Conservation (phyloP, 1,140 invertebrate species). For the Rhysida immarginata region DNA sequence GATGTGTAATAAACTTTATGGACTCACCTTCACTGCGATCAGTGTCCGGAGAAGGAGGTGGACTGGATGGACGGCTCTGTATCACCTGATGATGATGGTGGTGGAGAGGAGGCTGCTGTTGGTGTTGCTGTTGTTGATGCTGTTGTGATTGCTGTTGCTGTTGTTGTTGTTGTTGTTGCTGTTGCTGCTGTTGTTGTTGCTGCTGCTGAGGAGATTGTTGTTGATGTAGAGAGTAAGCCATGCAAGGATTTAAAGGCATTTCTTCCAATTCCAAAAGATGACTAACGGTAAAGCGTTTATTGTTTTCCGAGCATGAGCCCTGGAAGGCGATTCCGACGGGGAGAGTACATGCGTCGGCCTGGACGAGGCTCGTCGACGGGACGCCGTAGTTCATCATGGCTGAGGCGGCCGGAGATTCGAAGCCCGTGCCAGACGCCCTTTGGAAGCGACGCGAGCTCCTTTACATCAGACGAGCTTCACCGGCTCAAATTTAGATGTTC, state of each 20-base stretch:
- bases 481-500: background rate
- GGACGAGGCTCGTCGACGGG: background rate
- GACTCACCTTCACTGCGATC: background rate
- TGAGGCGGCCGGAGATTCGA: background rate
- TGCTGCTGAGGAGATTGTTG: background rate
- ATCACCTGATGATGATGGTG: too few species aligned
- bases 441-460: background rate
- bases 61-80: too few species aligned
- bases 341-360: background rate
- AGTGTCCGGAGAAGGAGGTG: background rate
- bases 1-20: background rate
- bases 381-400: background rate
- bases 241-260: background rate
- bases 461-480: background rate
- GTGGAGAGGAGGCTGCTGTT: too few species aligned
- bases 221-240: background rate
- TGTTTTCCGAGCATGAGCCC: background rate
- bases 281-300: background rate
- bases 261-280: background rate
- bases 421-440: background rate
- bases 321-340: background rate
- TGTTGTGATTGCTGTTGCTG: too few species aligned
- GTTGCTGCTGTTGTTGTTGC: too few species aligned
- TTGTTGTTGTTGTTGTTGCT: too few species aligned
- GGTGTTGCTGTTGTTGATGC: too few species aligned